Evolutionary conservation across 1,140 invertebrate genomes (phyloP).

Genomic region (Heliconius congener): DNA sequence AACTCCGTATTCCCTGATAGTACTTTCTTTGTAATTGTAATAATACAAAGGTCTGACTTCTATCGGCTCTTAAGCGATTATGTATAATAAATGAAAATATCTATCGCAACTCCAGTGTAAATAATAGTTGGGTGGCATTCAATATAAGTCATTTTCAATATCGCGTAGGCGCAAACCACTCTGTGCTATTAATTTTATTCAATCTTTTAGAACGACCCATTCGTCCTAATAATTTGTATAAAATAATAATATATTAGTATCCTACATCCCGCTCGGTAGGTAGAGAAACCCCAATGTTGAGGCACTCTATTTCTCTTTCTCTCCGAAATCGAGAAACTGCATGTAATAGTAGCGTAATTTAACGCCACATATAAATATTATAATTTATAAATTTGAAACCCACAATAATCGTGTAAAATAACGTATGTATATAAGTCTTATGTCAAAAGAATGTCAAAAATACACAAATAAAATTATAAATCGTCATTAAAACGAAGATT

Average conservation of each 20-base stretch:
- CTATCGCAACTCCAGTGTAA: neutral
- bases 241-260: too few relatives aligned
- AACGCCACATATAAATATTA: too few relatives aligned
- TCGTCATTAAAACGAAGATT: constrained; percentile 16
- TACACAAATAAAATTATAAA: constrained; percentile 19
- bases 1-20: too few relatives aligned
- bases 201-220: neutral
- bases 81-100: neutral
- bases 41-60: too few relatives aligned
- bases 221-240: neutral
- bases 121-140: neutral
- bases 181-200: neutral
- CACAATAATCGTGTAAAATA: neutral
- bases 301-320: too few relatives aligned
- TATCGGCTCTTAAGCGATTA: too few relatives aligned
- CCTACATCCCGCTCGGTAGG: too few relatives aligned
- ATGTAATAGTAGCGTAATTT: too few relatives aligned
- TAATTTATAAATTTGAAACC: neutral
- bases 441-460: neutral
- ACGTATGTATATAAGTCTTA: neutral
- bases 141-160: neutral
- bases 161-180: constrained; percentile 15
- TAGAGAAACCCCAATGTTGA: too few relatives aligned
- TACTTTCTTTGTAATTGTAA: too few relatives aligned
- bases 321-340: too few relatives aligned